Evolutionary conservation across 2,797 vertebrate species (phyloP).

Genomic region (Cheracebus regulus): DNA sequence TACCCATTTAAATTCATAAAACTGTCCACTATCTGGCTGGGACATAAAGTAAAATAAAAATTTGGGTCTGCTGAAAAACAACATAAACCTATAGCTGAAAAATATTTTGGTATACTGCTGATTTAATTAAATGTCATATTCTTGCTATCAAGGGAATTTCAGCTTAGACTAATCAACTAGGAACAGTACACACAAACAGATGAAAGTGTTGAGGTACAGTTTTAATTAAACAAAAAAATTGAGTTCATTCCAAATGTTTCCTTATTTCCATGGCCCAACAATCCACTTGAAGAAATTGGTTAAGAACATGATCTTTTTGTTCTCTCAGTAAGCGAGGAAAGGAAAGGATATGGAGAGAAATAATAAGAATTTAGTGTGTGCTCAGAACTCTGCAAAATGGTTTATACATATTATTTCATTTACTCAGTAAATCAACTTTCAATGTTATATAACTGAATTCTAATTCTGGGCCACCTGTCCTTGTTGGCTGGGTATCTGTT

Average conservation of each 20-base stretch:
- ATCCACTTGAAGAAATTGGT: slow-evolving; percentile 41
- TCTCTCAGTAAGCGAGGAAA: background rate
- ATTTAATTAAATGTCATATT: slow-evolving; percentile 75
- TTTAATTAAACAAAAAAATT: slow-evolving; percentile 70
- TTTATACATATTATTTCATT: slow-evolving; percentile 61
- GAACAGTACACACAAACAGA: slow-evolving; percentile 10
- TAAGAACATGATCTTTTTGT: slow-evolving; percentile 7
- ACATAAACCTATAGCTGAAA: slow-evolving; percentile 47
- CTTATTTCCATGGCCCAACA: slow-evolving; percentile 40
- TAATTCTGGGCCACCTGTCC: slow-evolving; percentile 66
- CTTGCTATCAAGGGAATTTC: slow-evolving; percentile 68
- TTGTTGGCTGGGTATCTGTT: slow-evolving; percentile 26
- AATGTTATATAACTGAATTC: slow-evolving; percentile 52
- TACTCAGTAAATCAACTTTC: slow-evolving; percentile 71
- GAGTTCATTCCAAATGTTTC: slow-evolving; percentile 30
- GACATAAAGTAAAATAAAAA: background rate
- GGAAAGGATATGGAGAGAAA: background rate
- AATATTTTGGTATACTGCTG: slow-evolving; percentile 62
- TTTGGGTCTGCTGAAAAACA: slow-evolving; percentile 55
- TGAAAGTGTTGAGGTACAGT: slow-evolving; percentile 53
- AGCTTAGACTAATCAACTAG: slow-evolving; percentile 63
- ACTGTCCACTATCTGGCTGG: background rate
- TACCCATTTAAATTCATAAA: slow-evolving; percentile 58
- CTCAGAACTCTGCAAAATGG: slow-evolving; percentile 18
- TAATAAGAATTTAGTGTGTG: background rate